These are phyloP conservation scores for Paguma larvata DNA, from an alignment of 2,797 vertebrate genomes.

Conservation along the genomic window DNA sequence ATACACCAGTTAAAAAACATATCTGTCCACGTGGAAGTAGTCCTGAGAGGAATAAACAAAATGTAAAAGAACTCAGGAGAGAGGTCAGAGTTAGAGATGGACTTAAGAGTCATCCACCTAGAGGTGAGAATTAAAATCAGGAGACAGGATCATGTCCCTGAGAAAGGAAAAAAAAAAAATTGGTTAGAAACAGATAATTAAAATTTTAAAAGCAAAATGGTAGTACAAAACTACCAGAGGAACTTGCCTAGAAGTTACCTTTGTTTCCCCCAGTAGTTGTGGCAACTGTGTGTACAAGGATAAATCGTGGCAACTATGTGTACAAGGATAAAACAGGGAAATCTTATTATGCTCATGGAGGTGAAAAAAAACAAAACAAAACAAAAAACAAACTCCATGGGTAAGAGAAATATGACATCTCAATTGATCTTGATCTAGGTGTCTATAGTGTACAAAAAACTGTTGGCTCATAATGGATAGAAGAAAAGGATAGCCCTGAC, in stretches of 20 bases:
- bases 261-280: neutral
- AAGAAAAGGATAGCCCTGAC: neutral
- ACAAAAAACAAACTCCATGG: neutral
- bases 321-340: neutral
- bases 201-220: neutral
- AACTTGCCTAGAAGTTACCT: neutral
- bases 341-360: neutral
- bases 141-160: neutral
- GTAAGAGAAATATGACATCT: neutral
- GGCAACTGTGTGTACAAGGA: neutral
- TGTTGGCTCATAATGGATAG: neutral
- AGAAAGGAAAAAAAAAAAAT: slow-evolving; percentile 10
- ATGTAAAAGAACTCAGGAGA: neutral
- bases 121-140: neutral
- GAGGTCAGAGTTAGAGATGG: neutral
- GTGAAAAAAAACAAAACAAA: neutral
- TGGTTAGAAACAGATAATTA: neutral
- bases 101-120: neutral
- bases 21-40: neutral
- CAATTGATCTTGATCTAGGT: neutral
- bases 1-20: neutral
- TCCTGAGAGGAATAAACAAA: neutral
- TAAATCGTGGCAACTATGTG: too few relatives aligned
- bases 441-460: neutral
- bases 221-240: neutral